Evolutionary conservation across 2,888 invertebrate species (phyloP), one percentile per base, ranked within the genome.

Genomic region (Alitta virens): DNA sequence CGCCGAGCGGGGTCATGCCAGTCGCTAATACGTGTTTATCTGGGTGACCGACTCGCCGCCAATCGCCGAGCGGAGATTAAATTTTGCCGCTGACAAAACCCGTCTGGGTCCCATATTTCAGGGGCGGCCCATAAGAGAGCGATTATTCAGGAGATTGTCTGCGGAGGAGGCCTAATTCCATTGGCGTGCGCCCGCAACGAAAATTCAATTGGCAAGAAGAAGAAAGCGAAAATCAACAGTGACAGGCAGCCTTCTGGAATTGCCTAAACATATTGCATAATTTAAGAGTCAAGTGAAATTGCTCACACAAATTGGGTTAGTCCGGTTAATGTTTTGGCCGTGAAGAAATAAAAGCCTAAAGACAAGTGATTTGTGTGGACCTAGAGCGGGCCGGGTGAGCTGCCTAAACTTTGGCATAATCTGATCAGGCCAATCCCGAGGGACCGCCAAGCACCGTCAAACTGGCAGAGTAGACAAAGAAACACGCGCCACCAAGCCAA

Each of bases 181-280:
- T 60, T 60, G 60, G 14, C 26, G 33, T 7, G 53, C 53, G 25
- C 52, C 59, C 40, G 43, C 52, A 52, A 60, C 14, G 43, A 54
- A 60, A 60, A 60, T 60, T 60, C 40, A 54, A 60, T 60, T 60
- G 54, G 40, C 27, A 54, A 60, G 60, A 60, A 60, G 53, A 53
- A 60, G 42, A 24, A 54, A 43, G 26, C 53, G 26, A 40, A 60
- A 60, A 60, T 60, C 54, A 53, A 60, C 53, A 43, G 53, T 60
- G 60, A 60, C 60, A 60, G 60, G 43, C 42, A 25, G 26, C 42
- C 33, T 33, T 25, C 24, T 40, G 54, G 46, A 60, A 60, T 60
- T 54, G 60, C 60, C 60, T 51, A 60, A 60, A 60, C 60, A 60
- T 60, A 60, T 60, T 60, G 60, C 60, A 60, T 60, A 60, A 60